Conservation (phyloP, 2,888 invertebrate species). For the Chrysolina americana region DNA sequence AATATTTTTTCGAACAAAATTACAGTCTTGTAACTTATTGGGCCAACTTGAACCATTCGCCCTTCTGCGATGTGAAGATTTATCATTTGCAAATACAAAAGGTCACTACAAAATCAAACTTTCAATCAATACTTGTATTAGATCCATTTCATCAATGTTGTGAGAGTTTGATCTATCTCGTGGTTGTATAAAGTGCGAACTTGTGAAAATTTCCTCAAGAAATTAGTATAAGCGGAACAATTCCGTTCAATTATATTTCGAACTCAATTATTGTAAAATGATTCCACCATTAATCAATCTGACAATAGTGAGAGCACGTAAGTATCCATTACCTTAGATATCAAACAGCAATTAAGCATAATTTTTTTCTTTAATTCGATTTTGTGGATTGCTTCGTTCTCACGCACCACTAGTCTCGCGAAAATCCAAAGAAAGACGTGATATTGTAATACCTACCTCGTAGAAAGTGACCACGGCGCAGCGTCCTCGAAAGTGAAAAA, state of each 20-base stretch:
- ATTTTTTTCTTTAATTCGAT: constrained; percentile 7
- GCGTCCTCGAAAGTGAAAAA: constrained; percentile 23
- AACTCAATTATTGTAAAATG: neutral
- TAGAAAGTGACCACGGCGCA: constrained; percentile 14
- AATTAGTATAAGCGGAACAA: neutral
- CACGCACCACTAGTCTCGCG: constrained; percentile 14
- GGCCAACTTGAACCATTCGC: too few species aligned
- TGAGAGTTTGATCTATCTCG: too few species aligned
- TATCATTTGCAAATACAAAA: too few species aligned
- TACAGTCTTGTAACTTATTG: too few species aligned
- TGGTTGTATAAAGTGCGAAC: too few species aligned
- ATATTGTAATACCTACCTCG: constrained; percentile 13
- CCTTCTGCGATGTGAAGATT: too few species aligned
- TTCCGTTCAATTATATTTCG: neutral
- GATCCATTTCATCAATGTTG: too few species aligned
- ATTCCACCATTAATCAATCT: constrained; percentile 12
- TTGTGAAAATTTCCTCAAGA: too few species aligned
- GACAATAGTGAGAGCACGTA: neutral
- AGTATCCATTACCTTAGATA: neutral
- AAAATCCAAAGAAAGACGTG: constrained; percentile 14
- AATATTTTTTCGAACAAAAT: too few species aligned
- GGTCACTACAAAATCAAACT: too few species aligned
- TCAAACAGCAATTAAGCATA: neutral
- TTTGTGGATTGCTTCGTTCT: constrained; percentile 16
- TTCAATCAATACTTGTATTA: too few species aligned